Evolutionary conservation across 2,113 vertebrate species (phyloP), one percentile per base, ranked within the genome.

Genomic region (Scomber scombrus): DNA sequence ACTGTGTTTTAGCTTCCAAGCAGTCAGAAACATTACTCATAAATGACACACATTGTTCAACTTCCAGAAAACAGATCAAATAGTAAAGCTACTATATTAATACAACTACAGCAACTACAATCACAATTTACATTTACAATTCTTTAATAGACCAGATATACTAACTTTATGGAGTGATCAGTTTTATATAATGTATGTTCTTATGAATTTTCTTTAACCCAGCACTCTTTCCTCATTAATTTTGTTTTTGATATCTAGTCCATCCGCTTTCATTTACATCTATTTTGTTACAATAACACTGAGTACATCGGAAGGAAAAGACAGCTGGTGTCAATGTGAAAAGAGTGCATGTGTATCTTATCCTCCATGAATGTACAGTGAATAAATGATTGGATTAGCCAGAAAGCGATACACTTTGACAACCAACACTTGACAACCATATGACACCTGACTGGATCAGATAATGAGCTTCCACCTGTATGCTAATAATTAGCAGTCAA

Each of bases 401-500:
- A 63, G 45, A 80, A 26, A 71, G 51, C 4, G 0, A 67, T 64
- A 46, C 23, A 52, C 15, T 70, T 55, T 57, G 43, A 3, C 64
- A 75, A 63, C 47, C 46, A 64, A 62, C 66, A 69, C 46, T 84
- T 61, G 19, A 11, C 46, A 10, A 55, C 3, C 29, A 85, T 66
- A 63, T 57, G 51, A 70, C 63, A 77, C 65, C 29, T 64, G 55
- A 68, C 65, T 75, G 34, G 26, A 75, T 79, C 78, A 81, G 83
- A 80, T 83, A 61, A 62, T 46, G 71, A 85, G 43, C 51, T 71
- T 51, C 66, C 49, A 57, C 75, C 40, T 46, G 77, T 19, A 18
- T 4, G 69, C 51, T 68, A 81, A 66, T 77, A 61, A 70, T 80
- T 77, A 77, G 21, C 57, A 70, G 74, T 89, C 83, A 65, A 50